Evolutionary conservation across 2,888 invertebrate genomes (phyloP), one percentile per base, ranked within the genome.

Genomic region (Gastrophysa polygoni): DNA sequence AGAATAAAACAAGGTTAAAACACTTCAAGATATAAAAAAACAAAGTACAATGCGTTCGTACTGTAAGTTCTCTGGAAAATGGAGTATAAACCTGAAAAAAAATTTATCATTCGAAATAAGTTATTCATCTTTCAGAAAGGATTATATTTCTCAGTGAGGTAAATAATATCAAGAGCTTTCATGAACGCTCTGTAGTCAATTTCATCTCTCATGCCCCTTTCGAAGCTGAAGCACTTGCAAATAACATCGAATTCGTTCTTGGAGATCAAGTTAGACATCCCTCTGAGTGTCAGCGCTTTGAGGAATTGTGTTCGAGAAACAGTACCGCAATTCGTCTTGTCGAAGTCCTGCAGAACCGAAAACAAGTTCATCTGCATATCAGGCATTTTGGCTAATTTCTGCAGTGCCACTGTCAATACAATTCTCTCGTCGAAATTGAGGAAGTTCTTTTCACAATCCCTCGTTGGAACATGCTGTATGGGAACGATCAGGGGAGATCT

Each of bases 401-500:
- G 85, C 73, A 92, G 83, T 0, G 90, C 91, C 59, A 84, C 81
- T 1, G 89, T 86, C 38, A 89, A 84, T 29, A 83, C 77, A 61
- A 83, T 83, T 24, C 92, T 83, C 80, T 92, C 91, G 66, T 91
- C 90, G 78, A 88, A 91, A 81, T 90, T 90, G 68, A 92, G 85
- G 84, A 90, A 91, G 69, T 85, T 85, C 65, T 80, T 80, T 14
- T 87, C 84, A 68, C 88, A 84, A 76, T 90, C 89, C 44, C 83
- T 79, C 48, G 87, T 86, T 34, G 92, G 90, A 66, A 90, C 82
- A 78, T 91, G 90, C 69, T 89, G 87, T 14, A 91, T 77, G 0
- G 92, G 92, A 64, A 85, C 80, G 61, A 90, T 80, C 64, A 90
- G 83, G 10, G 91, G 89, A 54, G 89, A 86, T 68, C 89, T 86